Percentiles rank a stretch among this genome's conserved stretches.
Conservation (phyloP, 2,888 invertebrate genomes). For the Chaitophorus viminalis region DNA sequence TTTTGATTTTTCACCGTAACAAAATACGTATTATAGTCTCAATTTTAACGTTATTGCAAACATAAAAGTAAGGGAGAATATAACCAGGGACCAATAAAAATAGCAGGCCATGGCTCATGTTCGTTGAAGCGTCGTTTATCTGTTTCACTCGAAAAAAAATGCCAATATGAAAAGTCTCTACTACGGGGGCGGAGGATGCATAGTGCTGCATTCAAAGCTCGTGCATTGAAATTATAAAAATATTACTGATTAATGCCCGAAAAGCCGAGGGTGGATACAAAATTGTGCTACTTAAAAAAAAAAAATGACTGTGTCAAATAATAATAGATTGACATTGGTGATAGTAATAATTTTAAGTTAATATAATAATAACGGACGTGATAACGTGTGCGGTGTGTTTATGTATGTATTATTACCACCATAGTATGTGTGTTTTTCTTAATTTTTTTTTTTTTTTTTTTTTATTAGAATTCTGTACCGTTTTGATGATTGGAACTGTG, state of each 20-base stretch:
- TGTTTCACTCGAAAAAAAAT: conserved; percentile 32
- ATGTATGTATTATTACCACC: neutral
- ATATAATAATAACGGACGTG: conserved; percentile 13
- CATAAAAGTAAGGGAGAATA: conserved; percentile 3
- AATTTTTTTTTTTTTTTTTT: conserved; percentile 23
- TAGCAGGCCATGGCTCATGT: conserved; percentile 2
- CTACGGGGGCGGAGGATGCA: neutral
- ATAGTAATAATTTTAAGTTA: neutral
- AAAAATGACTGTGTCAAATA: too few relatives aligned
- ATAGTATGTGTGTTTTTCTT: conserved; percentile 10
- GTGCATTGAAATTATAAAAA: conserved; percentile 21
- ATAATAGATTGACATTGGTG: neutral
- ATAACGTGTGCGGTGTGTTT: neutral
- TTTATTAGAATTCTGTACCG: conserved; percentile 60
- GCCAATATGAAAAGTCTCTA: neutral
- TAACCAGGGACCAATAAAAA: conserved; percentile 30
- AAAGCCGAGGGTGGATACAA: conserved; percentile 32
- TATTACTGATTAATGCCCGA: neutral
- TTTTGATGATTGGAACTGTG: conserved; percentile 68
- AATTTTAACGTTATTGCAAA: conserved; percentile 36
- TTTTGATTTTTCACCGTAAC: conserved; percentile 4
- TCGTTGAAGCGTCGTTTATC: conserved; percentile 25
- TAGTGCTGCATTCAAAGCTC: conserved; percentile 55
- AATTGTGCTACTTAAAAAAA: conserved; percentile 30
- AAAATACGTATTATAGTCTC: conserved; percentile 31